A percentile compares a stretch with the other conserved stretches of the same genome.
phyloP scores from a whole-genome alignment of 2,113 vertebrate genomes.

The Notarius lentiginosus region DNA sequence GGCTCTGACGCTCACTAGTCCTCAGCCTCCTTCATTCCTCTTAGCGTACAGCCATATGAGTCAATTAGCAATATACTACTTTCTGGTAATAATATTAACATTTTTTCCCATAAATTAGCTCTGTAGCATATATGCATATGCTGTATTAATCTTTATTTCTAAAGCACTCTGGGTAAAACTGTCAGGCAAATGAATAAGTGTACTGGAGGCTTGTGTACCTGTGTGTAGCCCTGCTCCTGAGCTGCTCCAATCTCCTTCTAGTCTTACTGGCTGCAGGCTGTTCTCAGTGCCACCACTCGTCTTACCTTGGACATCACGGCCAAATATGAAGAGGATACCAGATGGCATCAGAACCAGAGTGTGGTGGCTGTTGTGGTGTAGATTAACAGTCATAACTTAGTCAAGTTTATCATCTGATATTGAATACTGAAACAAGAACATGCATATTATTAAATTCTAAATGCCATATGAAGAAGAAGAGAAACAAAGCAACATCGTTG shows the following conservation, averaged over 20 bases:
- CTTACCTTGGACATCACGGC: conserved; percentile 63
- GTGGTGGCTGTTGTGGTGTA: conserved; percentile 59
- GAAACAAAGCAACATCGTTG: neutral
- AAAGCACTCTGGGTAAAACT: neutral
- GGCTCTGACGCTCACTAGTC: too few relatives aligned
- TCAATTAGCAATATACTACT: neutral
- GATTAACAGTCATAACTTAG: neutral
- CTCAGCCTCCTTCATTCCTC: too few relatives aligned
- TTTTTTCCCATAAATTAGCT: neutral
- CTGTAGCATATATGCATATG: neutral
- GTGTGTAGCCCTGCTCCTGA: conserved; percentile 22
- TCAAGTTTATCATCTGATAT: neutral
- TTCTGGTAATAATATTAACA: neutral
- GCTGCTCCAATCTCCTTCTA: conserved; percentile 58
- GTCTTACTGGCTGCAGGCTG: conserved; percentile 54
- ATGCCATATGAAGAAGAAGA: neutral
- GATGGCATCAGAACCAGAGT: conserved; percentile 65
- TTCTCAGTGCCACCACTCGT: conserved; percentile 50
- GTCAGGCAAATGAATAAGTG: neutral
- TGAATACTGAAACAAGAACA: neutral
- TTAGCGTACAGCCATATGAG: too few relatives aligned
- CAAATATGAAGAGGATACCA: conserved; percentile 68
- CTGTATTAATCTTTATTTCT: neutral
- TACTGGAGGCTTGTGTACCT: conserved; percentile 47
- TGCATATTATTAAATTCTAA: neutral